These are phyloP conservation scores for Sebastes nivosus DNA, from an alignment of 2,797 vertebrate genomes.

Conservation along the genomic window DNA sequence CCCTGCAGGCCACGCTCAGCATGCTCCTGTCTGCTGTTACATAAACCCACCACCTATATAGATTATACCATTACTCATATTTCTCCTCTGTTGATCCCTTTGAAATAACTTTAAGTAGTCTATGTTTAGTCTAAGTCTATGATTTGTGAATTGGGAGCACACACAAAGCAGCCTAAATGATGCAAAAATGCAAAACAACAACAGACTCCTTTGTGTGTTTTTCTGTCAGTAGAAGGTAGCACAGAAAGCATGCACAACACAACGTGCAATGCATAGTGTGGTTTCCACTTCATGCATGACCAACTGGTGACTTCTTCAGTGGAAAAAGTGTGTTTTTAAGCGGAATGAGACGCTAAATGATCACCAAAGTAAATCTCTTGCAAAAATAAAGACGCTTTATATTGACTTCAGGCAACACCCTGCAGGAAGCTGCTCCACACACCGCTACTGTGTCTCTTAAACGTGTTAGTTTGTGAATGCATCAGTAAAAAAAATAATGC, in stretches of 20 bases:
- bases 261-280: neutral
- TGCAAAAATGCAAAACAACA: neutral
- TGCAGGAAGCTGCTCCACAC: constrained; percentile 22
- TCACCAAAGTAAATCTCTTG: neutral
- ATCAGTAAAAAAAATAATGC: fast-evolving
- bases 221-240: neutral
- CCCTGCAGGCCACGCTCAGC: constrained; percentile 16
- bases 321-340: neutral
- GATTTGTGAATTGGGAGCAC: too few species aligned
- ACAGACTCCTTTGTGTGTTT: constrained; percentile 50
- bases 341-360: neutral
- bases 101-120: neutral
- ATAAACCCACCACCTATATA: constrained; percentile 16
- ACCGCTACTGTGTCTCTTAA: neutral
- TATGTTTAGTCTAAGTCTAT: too few species aligned
- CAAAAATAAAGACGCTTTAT: constrained; percentile 34
- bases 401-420: constrained; percentile 55
- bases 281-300: neutral
- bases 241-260: neutral
- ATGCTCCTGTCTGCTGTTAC: constrained; percentile 17
- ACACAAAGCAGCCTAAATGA: neutral
- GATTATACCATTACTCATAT: neutral
- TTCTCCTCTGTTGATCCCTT: neutral
- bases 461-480: neutral
- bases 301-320: neutral